Evolutionary conservation across 2,888 invertebrate genomes (phyloP).

Genomic region (Thymelicus acteon): DNA sequence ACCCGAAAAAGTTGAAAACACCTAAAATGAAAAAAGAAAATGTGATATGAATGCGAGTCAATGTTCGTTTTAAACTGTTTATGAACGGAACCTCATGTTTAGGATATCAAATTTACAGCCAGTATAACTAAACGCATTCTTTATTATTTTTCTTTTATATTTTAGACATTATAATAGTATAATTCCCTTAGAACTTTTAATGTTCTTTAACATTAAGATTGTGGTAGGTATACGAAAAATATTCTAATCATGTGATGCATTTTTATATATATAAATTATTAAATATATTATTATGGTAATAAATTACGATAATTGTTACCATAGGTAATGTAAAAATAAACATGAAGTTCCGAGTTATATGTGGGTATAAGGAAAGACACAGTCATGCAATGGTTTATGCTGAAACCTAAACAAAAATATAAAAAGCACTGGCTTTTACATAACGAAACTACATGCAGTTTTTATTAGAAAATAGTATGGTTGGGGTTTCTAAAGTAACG

Average conservation of each 20-base stretch:
- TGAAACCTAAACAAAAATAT: slow-evolving; percentile 62
- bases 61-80: slow-evolving; percentile 35
- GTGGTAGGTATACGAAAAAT: too few relatives aligned
- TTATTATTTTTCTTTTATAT: too few relatives aligned
- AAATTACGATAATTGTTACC: too few relatives aligned
- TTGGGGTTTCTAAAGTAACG: slow-evolving; percentile 14
- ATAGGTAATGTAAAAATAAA: not conserved
- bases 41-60: slow-evolving; percentile 73
- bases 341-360: slow-evolving; percentile 41
- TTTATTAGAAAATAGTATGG: slow-evolving; percentile 19
- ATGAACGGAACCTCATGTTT: slow-evolving; percentile 57
- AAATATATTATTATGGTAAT: too few relatives aligned
- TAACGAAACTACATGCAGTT: slow-evolving; percentile 56
- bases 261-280: too few relatives aligned
- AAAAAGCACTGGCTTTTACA: slow-evolving; percentile 54
- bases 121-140: too few relatives aligned
- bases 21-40: slow-evolving; percentile 84
- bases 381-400: slow-evolving; percentile 71
- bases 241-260: too few relatives aligned
- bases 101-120: not conserved
- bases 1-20: slow-evolving; percentile 85
- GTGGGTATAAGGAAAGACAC: slow-evolving; percentile 53
- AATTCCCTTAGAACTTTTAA: too few relatives aligned
- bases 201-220: too few relatives aligned
- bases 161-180: too few relatives aligned